Base-by-base conservation (phyloP, 2,113 vertebrate genomes). In the Bambusicola thoracicus region DNA sequence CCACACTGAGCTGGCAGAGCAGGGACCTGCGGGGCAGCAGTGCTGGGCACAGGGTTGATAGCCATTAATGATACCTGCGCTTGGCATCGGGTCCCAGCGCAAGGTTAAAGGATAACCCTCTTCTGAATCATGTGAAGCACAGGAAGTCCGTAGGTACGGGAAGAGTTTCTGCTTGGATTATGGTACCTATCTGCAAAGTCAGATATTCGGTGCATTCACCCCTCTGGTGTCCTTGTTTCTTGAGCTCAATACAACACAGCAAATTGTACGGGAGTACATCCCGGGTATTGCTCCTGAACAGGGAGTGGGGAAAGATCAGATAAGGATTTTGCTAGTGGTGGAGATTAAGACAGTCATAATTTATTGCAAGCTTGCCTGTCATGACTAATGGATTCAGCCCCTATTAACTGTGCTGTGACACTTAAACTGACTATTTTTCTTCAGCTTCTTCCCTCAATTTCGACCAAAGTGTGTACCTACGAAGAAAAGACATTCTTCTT, bases 391-490 rank as follows among this genome's bases (percentile, higher is more conserved):
- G 82, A 82, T 92, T 89, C 89, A 90, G 79, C 51, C 56, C 48
- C 48, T 85, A 90, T 72, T 90, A 94, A 92, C 68, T 82, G 75
- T 76, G 90, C 89, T 87, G 63, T 92, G 90, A 81, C 91, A 96
- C 90, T 86, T 93, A 89, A 95, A 94, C 81, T 16, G 72, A 86
- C 62, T 96, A 68, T 94, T 95, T 88, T 88, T 89, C 94, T 93
- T 91, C 79, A 88, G 73, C 65, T 68, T 87, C 72, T 83, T 68
- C 53, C 66, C 58, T 87, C 93, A 75, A 7, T 85, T 87, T 84
- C 76, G 69, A 83, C 40, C 36, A 68, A 83, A 67, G 38, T 0
- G 0, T 56, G 4, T 29, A 32, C 21, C 48, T 84, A 58, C 61
- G 49, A 91, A 77, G 65, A 94, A 85, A 44, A 78, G 82, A 29